Evolutionary conservation across 2,797 vertebrate species (phyloP), one percentile per base, ranked within the genome.

Genomic region (Pseudopleuronectes americanus): DNA sequence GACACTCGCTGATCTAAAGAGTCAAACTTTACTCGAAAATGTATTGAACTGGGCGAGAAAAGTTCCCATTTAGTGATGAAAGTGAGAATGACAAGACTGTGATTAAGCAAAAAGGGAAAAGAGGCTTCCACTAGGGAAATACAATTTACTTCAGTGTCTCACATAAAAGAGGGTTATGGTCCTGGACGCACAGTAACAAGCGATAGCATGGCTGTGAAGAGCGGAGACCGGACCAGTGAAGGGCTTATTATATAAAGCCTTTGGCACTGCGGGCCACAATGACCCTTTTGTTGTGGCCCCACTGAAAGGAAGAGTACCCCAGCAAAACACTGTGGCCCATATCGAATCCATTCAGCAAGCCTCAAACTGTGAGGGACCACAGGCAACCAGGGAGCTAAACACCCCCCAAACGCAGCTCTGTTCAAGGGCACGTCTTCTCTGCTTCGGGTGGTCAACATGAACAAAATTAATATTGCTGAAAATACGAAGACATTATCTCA

Each of bases 231-330:
- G 71, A 76, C 71, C 59, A 78, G 74, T 86, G 79, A 92, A 90
- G 87, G 86, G 79, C 81, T 90, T 81, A 80, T 91, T 90, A 89
- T 84, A 89, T 84, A 93, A 94, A 90, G 89, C 76, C 89, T 77
- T 84, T 80, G 73, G 89, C 83, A 89, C 90, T 89, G 82, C 59
- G 76, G 71, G 72, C 65, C 66, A 94, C 92, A 95, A 95, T 92
- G 79, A 77, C 55, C 75, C 92, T 91, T 93, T 94, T 94, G 93
- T 94, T 81, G 90, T 71, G 76, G 76, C 75, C 74, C 74, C 58
- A 74, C 68, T 87, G 89, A 93, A 90, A 90, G 87, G 86, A 93
- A 91, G 87, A 92, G 85, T 88, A 84, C 79, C 83, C 85, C 65
- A 77, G 85, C 89, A 90, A 92, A 93, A 93, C 87, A 89, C 79